phyloP scores from a whole-genome alignment of 2,113 vertebrate species.

The Camelus dromedarius region DNA sequence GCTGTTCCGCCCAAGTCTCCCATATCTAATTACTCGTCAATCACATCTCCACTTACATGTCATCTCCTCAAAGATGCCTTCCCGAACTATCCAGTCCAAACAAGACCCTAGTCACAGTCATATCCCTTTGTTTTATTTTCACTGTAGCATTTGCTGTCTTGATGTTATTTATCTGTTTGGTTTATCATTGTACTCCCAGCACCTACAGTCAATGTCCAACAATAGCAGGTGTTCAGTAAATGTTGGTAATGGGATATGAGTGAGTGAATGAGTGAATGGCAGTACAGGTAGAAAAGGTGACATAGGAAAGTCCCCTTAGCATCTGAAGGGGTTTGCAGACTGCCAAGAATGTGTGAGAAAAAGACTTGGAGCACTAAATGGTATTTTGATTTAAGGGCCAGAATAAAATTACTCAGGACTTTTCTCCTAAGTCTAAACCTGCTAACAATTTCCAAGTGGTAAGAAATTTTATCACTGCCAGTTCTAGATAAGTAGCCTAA shows the following conservation, averaged over 20 bases:
- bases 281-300: background rate
- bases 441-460: background rate
- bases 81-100: background rate
- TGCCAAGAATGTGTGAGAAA: background rate
- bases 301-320: background rate
- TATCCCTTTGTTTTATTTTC: background rate
- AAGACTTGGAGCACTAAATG: background rate
- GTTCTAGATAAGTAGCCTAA: background rate
- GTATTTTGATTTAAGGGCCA: background rate
- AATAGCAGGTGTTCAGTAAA: background rate
- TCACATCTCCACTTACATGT: background rate
- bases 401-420: background rate
- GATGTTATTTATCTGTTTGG: background rate
- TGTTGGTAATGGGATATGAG: background rate
- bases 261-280: background rate
- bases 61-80: background rate
- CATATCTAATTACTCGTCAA: background rate
- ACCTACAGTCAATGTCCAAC: background rate
- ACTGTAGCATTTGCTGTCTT: background rate
- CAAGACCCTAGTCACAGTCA: background rate
- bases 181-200: background rate
- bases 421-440: slow-evolving; percentile 14
- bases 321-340: background rate
- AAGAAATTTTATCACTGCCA: background rate
- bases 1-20: background rate